Conservation (phyloP, 2,888 invertebrate species). For the Gandaritis pyraliata region DNA sequence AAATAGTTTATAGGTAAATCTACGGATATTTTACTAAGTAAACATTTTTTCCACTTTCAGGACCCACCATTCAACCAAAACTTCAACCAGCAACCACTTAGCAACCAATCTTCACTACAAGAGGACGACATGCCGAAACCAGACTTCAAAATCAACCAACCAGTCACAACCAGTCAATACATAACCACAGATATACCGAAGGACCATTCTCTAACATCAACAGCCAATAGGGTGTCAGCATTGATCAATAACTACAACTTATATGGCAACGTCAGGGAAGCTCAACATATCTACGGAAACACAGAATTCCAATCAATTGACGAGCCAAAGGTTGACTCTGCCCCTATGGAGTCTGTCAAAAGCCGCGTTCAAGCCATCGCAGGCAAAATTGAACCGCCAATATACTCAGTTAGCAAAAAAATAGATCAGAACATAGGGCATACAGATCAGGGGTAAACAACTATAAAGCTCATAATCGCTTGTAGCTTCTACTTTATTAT, state of each 20-base stretch:
- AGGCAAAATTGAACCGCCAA: slow-evolving; percentile 71
- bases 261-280: slow-evolving; percentile 74
- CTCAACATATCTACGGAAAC: slow-evolving; percentile 78
- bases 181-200: slow-evolving; percentile 58
- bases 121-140: slow-evolving; percentile 70
- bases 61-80: slow-evolving; percentile 17
- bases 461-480: slow-evolving; percentile 50
- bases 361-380: slow-evolving; percentile 74
- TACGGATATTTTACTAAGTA: too few relatives aligned
- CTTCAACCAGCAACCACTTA: slow-evolving; percentile 37
- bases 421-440: slow-evolving; percentile 66
- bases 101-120: slow-evolving; percentile 60
- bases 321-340: slow-evolving; percentile 69
- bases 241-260: slow-evolving; percentile 79
- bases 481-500: slow-evolving; percentile 68
- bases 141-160: slow-evolving; percentile 79
- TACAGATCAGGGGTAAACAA: slow-evolving; percentile 66
- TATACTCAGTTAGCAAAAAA: slow-evolving; percentile 78
- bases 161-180: slow-evolving; percentile 69
- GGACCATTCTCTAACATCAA: slow-evolving; percentile 72
- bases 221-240: slow-evolving; percentile 75
- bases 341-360: slow-evolving; percentile 75
- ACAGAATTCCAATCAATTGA: slow-evolving; percentile 66
- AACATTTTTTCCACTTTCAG: slow-evolving; percentile 7
- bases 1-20: too few relatives aligned